Evolutionary conservation across 2,797 vertebrate species (phyloP).

Genomic region (Chelonia mydas): DNA sequence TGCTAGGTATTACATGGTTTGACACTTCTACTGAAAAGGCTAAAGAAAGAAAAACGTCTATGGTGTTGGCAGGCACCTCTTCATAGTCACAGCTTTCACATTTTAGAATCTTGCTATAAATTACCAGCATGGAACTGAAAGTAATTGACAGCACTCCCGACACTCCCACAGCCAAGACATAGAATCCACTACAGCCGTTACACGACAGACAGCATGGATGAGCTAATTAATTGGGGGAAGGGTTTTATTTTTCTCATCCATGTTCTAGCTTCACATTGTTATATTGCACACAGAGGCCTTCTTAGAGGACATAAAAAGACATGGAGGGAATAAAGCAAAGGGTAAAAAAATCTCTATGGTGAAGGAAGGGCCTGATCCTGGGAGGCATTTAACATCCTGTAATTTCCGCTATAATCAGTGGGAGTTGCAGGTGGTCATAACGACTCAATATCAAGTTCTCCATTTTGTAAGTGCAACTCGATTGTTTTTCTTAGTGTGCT

Average conservation of each 20-base stretch:
- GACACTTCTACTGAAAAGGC: conserved; percentile 30
- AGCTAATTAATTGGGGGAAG: conserved; percentile 3
- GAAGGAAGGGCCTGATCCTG: neutral
- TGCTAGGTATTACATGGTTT: conserved; percentile 21
- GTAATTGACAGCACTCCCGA: conserved; percentile 43
- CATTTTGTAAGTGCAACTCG: neutral
- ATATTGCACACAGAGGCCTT: neutral
- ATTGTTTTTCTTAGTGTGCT: neutral
- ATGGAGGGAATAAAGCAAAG: neutral
- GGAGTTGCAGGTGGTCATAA: neutral
- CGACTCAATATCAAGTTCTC: accelerated
- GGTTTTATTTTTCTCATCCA: neutral
- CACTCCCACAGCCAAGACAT: conserved; percentile 24
- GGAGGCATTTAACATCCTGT: neutral
- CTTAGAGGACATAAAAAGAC: neutral
- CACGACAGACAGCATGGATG: conserved; percentile 21
- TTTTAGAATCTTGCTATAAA: neutral
- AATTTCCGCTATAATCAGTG: neutral
- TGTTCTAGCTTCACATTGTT: conserved; percentile 25
- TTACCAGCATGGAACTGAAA: conserved; percentile 5
- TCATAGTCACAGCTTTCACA: conserved; percentile 24
- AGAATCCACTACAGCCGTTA: neutral
- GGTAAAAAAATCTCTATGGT: neutral
- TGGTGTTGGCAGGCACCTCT: neutral
- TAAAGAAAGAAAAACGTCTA: conserved; percentile 20